Conservation (phyloP, 2,888 invertebrate species). For the Synanthedon andrenaeformis region DNA sequence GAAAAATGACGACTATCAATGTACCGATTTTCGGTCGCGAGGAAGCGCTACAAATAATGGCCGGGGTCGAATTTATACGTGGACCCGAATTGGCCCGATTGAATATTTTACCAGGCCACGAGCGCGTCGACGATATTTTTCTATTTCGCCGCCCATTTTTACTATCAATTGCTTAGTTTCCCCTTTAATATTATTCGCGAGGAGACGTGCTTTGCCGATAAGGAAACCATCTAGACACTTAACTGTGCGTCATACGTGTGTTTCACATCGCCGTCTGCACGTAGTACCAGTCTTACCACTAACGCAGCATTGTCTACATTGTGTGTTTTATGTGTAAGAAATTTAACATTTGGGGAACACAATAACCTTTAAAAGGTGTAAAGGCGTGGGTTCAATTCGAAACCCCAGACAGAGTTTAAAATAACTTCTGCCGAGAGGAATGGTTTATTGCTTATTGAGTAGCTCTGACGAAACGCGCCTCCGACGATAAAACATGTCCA, state of each 20-base stretch:
- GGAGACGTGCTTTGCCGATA: slow-evolving; percentile 19
- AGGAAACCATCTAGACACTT: slow-evolving; percentile 11
- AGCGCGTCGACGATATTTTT: slow-evolving; percentile 66
- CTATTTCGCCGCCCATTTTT: slow-evolving; percentile 65
- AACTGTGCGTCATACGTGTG: not conserved
- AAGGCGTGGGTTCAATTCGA: slow-evolving; percentile 57
- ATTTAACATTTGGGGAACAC: slow-evolving; percentile 55
- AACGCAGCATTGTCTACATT: not conserved
- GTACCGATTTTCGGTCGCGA: slow-evolving; percentile 66
- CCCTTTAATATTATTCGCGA: slow-evolving; percentile 60
- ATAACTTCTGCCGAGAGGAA: slow-evolving; percentile 64
- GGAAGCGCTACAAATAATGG: slow-evolving; percentile 66
- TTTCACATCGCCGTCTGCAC: not conserved
- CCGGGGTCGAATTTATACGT: slow-evolving; percentile 62
- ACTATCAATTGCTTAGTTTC: slow-evolving; percentile 68
- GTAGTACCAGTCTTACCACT: not conserved
- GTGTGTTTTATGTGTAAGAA: not conserved
- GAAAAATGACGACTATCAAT: slow-evolving; percentile 69
- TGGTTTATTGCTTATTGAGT: slow-evolving; percentile 70
- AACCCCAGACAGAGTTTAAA: slow-evolving; percentile 52
- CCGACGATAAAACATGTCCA: slow-evolving; percentile 56
- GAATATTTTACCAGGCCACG: slow-evolving; percentile 70
- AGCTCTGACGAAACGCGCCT: slow-evolving; percentile 62
- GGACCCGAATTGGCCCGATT: slow-evolving; percentile 67
- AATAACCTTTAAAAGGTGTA: slow-evolving; percentile 68